Base-by-base conservation (phyloP, 2,113 vertebrate genomes). In the Sander vitreus region DNA sequence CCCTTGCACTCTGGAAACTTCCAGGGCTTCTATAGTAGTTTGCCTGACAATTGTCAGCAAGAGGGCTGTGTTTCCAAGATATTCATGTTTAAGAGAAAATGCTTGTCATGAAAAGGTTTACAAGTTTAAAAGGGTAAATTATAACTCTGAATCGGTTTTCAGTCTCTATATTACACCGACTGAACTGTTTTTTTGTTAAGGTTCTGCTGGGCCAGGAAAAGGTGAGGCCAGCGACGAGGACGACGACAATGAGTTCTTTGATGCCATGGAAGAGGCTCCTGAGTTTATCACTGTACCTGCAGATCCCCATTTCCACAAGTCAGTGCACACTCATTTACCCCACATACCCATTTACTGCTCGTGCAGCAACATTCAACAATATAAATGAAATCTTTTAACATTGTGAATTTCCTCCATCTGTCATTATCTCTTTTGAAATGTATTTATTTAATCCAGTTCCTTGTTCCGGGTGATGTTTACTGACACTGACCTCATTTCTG, bases 221-320 rank as follows among this genome's bases (percentile, higher is more conserved):
- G 97, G 97, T 0, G 98, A 99, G 69, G 91, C 96, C 84, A 99
- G 98, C 0, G 98, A 99, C 0, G 97, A 99, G 78, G 98, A 99
- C 0, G 98, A 99, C 0, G 98, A 99, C 78, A 98, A 98, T 0
- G 98, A 99, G 85, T 99, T 99, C 90, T 99, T 99, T 4, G 98
- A 99, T 0, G 96, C 96, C 3, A 92, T 95, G 90, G 95, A 96
- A 30, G 95, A 96, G 6, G 97, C 97, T 0, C 97, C 97, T 0
- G 98, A 99, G 85, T 98, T 98, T 77, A 98, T 99, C 88, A 96
- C 96, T 14, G 90, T 97, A 73, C 97, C 97, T 0, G 97, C 97
- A 7, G 95, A 94, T 73, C 94, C 97, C 74, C 97, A 98, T 58
- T 95, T 95, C n/a, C 98, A 99, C 94, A 99, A 97, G 98, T 98